phyloP scores from a whole-genome alignment of 2,797 vertebrate genomes.

The Lithobates pipiens region DNA sequence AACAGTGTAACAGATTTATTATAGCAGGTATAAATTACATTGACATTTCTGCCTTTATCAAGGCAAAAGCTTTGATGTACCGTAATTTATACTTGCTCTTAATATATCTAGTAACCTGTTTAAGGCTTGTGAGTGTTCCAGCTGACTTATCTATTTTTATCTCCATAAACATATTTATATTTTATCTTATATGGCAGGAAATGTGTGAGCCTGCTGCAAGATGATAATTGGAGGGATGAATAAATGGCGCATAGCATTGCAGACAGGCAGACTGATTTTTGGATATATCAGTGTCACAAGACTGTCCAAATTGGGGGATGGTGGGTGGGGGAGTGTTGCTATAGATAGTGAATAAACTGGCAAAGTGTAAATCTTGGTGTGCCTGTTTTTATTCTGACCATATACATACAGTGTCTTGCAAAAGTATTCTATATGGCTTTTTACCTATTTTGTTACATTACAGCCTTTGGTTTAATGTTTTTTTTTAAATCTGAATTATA shows the following conservation, averaged over 20 bases:
- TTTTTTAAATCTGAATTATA: no score
- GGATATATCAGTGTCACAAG: not conserved
- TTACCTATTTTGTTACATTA: no score
- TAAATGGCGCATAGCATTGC: slow-evolving; percentile 24
- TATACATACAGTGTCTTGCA: no score
- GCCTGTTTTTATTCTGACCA: no score
- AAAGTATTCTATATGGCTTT: no score
- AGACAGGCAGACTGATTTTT: not conserved
- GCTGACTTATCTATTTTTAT: slow-evolving; percentile 49
- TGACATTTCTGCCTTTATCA: slow-evolving; percentile 47
- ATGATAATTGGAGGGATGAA: slow-evolving; percentile 33
- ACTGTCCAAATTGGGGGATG: no score
- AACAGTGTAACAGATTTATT: slow-evolving; percentile 27
- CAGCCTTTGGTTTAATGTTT: no score
- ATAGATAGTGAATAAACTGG: no score
- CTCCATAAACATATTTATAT: slow-evolving; percentile 36
- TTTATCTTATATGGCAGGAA: slow-evolving; percentile 14
- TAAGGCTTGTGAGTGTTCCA: slow-evolving; percentile 33
- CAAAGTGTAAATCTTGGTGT: no score
- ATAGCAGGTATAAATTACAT: slow-evolving; percentile 33
- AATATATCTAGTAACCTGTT: slow-evolving; percentile 42
- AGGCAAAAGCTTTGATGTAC: slow-evolving; percentile 36
- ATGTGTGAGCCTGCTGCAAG: not conserved
- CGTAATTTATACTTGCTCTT: slow-evolving; percentile 44
- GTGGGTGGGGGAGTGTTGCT: no score